Base-by-base conservation (phyloP, 2,888 invertebrate genomes). In the Ecliptopera silaceata region DNA sequence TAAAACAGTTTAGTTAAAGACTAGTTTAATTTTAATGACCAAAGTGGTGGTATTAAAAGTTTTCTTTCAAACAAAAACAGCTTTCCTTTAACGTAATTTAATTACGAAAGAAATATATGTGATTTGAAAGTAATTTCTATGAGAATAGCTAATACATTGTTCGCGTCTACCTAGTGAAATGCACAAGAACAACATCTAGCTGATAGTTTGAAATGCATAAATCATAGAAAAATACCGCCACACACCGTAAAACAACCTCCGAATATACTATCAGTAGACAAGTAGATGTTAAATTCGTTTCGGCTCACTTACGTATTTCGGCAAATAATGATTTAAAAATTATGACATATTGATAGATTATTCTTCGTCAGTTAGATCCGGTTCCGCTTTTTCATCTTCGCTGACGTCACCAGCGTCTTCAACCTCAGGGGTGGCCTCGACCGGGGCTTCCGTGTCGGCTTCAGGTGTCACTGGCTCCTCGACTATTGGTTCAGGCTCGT, bases 291-390 rank as follows among this genome's bases (percentile, higher is more conserved):
- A n/a, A 10, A n/a, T 4, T 45, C 5, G 22, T 11, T 47, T 18
- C 36, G 36, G 32, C 12, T 1, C 4, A 3, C 4, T 12, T 1
- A 4, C 6, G 36, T 3, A 2, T 18, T 4, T 18, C 31, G 29
- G 29, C 18, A 26, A 38, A 18, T 39, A 29, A 12, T 51, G 45
- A 10, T 56, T 36, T 68, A 70, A 64, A 70, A 66, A 70, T 68
- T 70, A 65, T 66, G 59, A 64, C 48, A 43, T 20, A 11, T 61
- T 51, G 15, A 55, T 42, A 56, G 54, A 61, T 83, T 89, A 91
- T 85, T 91, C 92, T 71, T 91, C 92, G 58, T 91, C 91, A n/a
- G 89, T 91, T 59, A 91, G 84, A 66, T 92, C 92, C 8, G 88
- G 92, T 70, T 90, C 92, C 8, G 87, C 91, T 73, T 84, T 79